phyloP scores from a whole-genome alignment of 2,888 invertebrate species.

The Zele albiditarsus region DNA sequence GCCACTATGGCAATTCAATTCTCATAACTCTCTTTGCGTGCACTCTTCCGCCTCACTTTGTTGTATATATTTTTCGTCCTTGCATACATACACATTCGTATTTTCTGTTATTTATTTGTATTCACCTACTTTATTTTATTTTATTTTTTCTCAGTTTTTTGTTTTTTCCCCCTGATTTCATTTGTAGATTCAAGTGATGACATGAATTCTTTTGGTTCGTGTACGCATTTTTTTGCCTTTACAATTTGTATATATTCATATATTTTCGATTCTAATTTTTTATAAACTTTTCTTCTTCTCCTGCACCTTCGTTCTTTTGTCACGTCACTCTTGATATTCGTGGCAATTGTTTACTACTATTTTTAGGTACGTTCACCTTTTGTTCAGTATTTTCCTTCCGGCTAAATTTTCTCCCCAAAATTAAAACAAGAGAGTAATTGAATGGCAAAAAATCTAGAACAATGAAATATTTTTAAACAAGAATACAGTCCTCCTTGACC shows the following conservation, averaged over 20 bases:
- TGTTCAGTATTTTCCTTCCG: neutral
- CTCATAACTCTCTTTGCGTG: neutral
- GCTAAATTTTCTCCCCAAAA: neutral
- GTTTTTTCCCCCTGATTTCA: no score
- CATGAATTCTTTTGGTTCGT: no score
- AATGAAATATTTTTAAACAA: no score
- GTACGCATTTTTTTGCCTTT: no score
- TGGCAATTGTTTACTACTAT: neutral
- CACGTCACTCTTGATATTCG: constrained; percentile 2
- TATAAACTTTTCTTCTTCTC: neutral
- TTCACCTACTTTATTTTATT: no score
- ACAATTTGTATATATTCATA: no score
- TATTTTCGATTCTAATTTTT: constrained; percentile 1
- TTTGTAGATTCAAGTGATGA: no score
- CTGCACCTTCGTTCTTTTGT: neutral
- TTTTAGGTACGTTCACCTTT: constrained; percentile 7
- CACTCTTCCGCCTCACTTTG: neutral
- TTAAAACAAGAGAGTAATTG: neutral
- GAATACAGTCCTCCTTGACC: neutral
- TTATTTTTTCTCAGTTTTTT: no score
- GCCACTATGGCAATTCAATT: constrained; percentile 36
- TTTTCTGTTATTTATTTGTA: no score
- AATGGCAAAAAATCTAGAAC: neutral
- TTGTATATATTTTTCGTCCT: neutral
- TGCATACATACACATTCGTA: neutral